These are phyloP conservation scores for Coregonus sp. DNA, from an alignment of 2,797 vertebrate species.

Conservation along the genomic window DNA sequence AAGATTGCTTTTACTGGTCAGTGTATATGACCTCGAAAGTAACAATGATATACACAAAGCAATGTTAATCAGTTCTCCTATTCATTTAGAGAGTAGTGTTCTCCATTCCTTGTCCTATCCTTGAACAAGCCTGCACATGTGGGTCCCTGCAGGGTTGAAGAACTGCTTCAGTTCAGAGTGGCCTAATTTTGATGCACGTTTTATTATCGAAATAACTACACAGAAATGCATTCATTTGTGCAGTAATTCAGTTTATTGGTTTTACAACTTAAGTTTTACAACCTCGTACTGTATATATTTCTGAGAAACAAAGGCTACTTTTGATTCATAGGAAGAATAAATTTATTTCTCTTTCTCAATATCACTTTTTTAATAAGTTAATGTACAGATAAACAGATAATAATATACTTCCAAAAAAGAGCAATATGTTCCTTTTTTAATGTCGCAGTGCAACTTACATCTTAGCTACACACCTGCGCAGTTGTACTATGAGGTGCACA, in stretches of 20 bases:
- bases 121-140: not conserved
- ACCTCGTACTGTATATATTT: constrained; percentile 57
- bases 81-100: no score
- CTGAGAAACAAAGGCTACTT: constrained; percentile 70
- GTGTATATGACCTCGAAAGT: no score
- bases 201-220: not conserved
- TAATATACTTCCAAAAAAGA: constrained; percentile 78
- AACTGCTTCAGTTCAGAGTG: not conserved
- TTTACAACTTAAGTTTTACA: constrained; percentile 75
- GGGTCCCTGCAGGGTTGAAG: not conserved
- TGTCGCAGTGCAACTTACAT: constrained; percentile 97
- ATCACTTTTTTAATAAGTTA: constrained; percentile 59
- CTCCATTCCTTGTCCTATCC: not conserved
- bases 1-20: no score
- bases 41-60: no score
- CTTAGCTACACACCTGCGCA: constrained; percentile 80
- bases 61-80: no score
- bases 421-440: constrained; percentile 95
- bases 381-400: constrained; percentile 75
- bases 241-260: constrained; percentile 80
- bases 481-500: constrained; percentile 75
- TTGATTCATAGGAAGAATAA: constrained; percentile 78
- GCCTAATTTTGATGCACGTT: not conserved
- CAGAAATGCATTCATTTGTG: constrained; percentile 53
- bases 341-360: constrained; percentile 56